Evolutionary conservation across 2,113 vertebrate species (phyloP).

Genomic region (Crotophaga sulcirostris): DNA sequence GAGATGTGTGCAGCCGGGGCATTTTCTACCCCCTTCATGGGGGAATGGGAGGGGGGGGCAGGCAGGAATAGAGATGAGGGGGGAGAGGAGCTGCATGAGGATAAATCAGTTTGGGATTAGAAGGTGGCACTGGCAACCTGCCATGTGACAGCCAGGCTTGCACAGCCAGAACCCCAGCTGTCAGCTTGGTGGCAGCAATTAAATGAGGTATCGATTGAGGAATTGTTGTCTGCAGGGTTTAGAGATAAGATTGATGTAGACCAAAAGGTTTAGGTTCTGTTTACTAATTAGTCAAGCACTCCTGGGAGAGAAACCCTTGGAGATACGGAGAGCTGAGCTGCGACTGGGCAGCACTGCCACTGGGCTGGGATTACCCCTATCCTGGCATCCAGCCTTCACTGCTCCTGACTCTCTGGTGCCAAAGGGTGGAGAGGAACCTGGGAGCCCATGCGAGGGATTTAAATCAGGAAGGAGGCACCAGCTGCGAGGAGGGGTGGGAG

Average conservation of each 20-base stretch:
- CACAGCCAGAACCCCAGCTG: constrained; percentile 55
- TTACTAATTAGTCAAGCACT: constrained; percentile 61
- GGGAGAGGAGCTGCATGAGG: neutral
- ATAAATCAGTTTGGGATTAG: constrained; percentile 54
- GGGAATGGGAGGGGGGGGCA: neutral
- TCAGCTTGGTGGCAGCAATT: constrained; percentile 71
- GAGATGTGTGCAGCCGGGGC: neutral
- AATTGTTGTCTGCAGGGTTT: constrained; percentile 70
- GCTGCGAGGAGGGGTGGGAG: neutral
- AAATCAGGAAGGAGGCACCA: neutral
- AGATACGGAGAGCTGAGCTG: neutral
- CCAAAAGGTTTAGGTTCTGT: constrained; percentile 64
- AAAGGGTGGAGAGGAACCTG: neutral
- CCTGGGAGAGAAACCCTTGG: constrained; percentile 18
- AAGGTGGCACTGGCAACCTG: constrained; percentile 42
- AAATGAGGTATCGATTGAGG: constrained; percentile 72
- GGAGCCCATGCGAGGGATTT: neutral
- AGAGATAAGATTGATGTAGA: constrained; percentile 69
- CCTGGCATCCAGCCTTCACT: neutral
- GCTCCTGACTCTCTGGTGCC: fast-evolving
- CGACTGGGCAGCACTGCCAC: fast-evolving
- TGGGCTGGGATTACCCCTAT: neutral
- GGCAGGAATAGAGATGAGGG: neutral
- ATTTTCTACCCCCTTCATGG: neutral
- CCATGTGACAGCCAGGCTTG: constrained; percentile 45